Base-by-base conservation (phyloP, 1,140 invertebrate genomes). In the Aleiodes sp. region DNA sequence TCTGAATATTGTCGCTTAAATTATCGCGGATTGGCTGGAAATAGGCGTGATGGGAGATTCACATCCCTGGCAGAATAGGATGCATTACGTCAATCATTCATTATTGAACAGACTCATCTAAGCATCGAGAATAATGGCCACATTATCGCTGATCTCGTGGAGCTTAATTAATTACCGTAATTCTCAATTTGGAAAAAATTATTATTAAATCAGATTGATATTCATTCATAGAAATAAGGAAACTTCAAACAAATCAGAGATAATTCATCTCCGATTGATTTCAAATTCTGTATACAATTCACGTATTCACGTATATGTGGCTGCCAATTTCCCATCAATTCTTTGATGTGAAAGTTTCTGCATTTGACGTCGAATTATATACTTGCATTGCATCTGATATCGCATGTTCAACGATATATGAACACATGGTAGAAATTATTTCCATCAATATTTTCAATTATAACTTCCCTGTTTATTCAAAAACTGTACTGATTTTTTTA, bases 271-370 rank as follows among this genome's bases (percentile, higher is more conserved):
- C 9, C 21, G 16, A 52, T 52, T 52, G 46, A 52, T 52, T 52
- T 35, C n/a, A n/a, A n/a, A n/a, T 52, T 52, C 9, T 16, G 21
- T 52, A 16, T 9, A 4, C 21, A 16, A 52, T 52, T 52, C 46
- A 21, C 46, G 10, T n/a, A n/a, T n/a, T 52, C 46, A 52, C 46
- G 46, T 52, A 10, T 41, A 19, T 52, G 19, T 52, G 46, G 26
- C 46, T 52, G 46, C 26, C 46, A 52, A 52, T 52, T 52, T 52
- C 19, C 46, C 46, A 52, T 24, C 26, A 52, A 52, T 21, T 52
- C 46, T 21, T 52, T 19, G 46, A 16, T 43, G 19, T 16, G 21
- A 52, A 52, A 52, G 46, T 52, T 52, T 52, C 46, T 52, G 46
- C 2, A 26, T 24, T 16, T 52, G 46, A 52, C 46, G 46, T 52